Conservation (phyloP, 2,113 vertebrate genomes). For the Poeciliopsis turrubarensis region DNA sequence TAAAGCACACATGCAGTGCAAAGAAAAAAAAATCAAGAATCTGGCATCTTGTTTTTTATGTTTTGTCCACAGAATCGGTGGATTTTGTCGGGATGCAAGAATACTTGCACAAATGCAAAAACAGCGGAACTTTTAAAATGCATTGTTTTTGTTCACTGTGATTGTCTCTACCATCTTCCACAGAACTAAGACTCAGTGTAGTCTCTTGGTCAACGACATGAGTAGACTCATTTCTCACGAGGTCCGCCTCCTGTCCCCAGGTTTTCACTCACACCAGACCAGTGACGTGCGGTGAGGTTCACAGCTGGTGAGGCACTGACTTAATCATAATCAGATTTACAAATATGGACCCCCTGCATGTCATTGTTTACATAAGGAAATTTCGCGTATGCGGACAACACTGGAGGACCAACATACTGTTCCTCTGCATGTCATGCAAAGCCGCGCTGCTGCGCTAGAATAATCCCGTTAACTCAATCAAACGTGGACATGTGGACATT, state of each 20-base stretch:
- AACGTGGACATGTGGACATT: no score
- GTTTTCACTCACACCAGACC: not conserved
- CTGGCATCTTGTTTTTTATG: not conserved
- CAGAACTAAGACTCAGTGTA: not conserved
- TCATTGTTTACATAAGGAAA: no score
- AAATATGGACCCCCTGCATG: no score
- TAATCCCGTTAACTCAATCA: no score
- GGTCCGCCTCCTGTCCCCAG: not conserved
- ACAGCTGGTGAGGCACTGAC: no score
- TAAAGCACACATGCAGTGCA: slow-evolving; percentile 3
- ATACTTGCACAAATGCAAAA: not conserved
- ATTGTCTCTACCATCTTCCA: not conserved
- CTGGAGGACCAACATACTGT: no score
- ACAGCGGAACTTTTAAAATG: not conserved
- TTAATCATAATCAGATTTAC: no score
- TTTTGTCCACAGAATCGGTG: slow-evolving; percentile 17
- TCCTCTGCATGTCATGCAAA: no score
- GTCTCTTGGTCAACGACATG: not conserved
- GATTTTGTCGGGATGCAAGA: not conserved
- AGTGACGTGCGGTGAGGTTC: no score
- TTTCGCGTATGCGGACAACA: no score
- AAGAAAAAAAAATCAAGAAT: slow-evolving; percentile 4
- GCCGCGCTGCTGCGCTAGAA: no score
- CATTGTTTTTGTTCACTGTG: not conserved
- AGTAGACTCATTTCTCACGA: not conserved